These are phyloP conservation scores for Copidosoma aretas DNA, from an alignment of 2,888 invertebrate species.

Conservation along the genomic window DNA sequence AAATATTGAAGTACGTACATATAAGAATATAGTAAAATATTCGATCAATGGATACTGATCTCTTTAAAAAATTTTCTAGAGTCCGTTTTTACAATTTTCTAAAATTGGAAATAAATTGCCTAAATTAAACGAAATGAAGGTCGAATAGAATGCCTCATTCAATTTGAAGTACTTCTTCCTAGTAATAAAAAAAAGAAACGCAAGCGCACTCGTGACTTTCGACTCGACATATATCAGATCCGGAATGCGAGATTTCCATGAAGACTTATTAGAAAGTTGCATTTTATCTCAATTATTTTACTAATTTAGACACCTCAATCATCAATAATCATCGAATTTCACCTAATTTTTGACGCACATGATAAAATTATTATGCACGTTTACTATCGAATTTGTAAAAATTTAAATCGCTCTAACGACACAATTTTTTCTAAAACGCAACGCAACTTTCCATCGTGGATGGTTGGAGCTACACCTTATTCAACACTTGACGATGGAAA, in stretches of 20 bases:
- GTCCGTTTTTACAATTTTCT: not conserved
- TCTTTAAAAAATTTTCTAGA: conserved; percentile 13
- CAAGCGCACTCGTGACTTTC: not conserved
- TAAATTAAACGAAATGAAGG: not conserved
- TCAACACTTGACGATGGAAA: not conserved
- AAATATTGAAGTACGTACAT: conserved; percentile 8
- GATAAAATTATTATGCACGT: not conserved
- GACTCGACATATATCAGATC: not conserved
- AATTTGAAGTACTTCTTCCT: not conserved
- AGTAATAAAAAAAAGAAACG: not conserved
- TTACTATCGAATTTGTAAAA: not conserved
- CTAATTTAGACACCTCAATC: not conserved
- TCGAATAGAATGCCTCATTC: not conserved
- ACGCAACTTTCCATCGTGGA: conserved; percentile 24
- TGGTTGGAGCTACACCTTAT: conserved; percentile 3
- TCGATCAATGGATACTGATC: conserved; percentile 4
- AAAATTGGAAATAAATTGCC: not conserved
- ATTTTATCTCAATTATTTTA: not conserved
- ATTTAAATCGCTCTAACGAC: not conserved
- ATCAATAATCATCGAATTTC: not conserved
- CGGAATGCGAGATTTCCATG: not conserved
- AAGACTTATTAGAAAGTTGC: conserved; percentile 3
- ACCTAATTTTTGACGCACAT: not conserved
- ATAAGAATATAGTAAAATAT: conserved; percentile 3
- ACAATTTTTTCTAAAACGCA: not conserved